Evolutionary conservation across 2,797 vertebrate genomes (phyloP).

Genomic region (Aotus griseimembra): DNA sequence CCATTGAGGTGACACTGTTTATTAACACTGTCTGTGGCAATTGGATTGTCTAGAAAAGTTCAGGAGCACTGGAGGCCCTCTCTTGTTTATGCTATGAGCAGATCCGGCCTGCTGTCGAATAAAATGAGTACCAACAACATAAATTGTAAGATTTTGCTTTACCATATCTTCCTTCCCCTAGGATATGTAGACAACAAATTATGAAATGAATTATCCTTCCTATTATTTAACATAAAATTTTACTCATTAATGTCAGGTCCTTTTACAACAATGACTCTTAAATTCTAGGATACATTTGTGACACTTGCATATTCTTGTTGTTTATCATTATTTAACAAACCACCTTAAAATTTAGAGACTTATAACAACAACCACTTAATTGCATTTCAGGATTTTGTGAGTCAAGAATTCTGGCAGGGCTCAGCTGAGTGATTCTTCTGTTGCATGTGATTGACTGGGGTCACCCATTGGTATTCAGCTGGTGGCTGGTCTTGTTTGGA

Average conservation of each 20-base stretch:
- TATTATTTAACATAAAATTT: conserved; percentile 58
- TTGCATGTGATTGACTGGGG: background rate
- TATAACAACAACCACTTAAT: background rate
- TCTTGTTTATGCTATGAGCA: conserved; percentile 53
- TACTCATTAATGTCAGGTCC: conserved; percentile 48
- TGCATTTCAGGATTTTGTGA: background rate
- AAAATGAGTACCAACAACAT: conserved; percentile 43
- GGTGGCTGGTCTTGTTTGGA: background rate
- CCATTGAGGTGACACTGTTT: conserved; percentile 64
- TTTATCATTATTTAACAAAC: background rate
- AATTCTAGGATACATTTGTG: background rate
- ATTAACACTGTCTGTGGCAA: conserved; percentile 73
- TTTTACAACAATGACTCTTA: conserved; percentile 32
- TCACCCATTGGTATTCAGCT: background rate
- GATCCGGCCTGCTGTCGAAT: conserved; percentile 38
- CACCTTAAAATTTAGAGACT: background rate
- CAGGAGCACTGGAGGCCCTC: conserved; percentile 36
- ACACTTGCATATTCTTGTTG: background rate
- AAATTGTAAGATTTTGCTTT: conserved; percentile 59
- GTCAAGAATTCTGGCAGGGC: background rate
- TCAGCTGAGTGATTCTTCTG: conserved; percentile 26
- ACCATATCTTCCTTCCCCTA: conserved; percentile 4
- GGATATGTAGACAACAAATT: conserved; percentile 38
- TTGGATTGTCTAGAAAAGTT: conserved; percentile 61
- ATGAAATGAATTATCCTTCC: conserved; percentile 39